Conservation (phyloP, 2,113 vertebrate genomes). For the Zosterops borbonicus region DNA sequence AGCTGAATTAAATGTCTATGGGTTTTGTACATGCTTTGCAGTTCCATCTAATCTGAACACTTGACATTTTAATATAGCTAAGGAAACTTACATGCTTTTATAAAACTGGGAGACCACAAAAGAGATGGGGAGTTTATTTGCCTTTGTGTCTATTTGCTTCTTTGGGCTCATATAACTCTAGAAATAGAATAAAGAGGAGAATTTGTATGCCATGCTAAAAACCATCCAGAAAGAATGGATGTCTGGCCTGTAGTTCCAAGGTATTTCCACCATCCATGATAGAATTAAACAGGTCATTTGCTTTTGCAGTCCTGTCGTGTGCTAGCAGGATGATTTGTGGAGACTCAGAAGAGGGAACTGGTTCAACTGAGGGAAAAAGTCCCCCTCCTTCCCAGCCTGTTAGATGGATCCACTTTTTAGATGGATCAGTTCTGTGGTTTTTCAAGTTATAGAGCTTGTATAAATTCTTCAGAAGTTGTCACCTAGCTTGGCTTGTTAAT, state of each 20-base stretch:
- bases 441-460: neutral
- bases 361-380: neutral
- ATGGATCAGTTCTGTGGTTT: neutral
- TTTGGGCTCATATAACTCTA: neutral
- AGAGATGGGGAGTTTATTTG: neutral
- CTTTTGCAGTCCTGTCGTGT: neutral
- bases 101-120: neutral
- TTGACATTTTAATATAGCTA: neutral
- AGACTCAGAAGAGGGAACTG: neutral
- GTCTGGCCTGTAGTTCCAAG: neutral
- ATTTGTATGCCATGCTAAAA: neutral
- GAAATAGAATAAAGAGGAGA: neutral
- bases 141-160: neutral
- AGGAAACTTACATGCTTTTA: neutral
- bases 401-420: neutral
- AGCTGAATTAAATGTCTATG: neutral
- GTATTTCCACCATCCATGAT: neutral
- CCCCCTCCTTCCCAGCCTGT: neutral
- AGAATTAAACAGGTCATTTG: neutral
- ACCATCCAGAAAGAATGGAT: neutral
- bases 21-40: neutral
- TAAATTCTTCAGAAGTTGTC: neutral
- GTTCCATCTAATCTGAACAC: neutral
- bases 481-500: neutral
- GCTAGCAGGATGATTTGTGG: neutral